phyloP scores from a whole-genome alignment of 2,888 invertebrate genomes.

The Liopterus haemorrhoidalis region DNA sequence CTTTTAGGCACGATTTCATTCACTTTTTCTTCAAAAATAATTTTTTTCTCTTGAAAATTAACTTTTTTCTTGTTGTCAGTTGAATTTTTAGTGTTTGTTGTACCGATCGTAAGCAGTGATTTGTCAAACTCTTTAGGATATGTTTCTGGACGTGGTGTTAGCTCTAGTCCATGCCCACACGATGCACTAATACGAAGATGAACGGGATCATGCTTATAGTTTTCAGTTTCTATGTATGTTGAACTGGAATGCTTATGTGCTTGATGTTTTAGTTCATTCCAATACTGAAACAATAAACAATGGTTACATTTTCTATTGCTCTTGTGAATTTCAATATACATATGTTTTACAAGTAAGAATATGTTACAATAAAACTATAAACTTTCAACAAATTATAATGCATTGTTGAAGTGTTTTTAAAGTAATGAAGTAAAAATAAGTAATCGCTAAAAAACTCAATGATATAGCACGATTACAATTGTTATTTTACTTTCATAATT shows the following conservation, averaged over 20 bases:
- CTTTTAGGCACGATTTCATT: conserved; percentile 4
- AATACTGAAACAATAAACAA: conserved; percentile 61
- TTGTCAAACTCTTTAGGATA: conserved; percentile 23
- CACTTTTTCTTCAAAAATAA: conserved; percentile 13
- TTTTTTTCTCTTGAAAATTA: conserved; percentile 39
- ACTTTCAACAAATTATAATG: too few species aligned
- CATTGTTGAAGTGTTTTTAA: too few species aligned
- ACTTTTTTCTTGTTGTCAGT: conserved; percentile 40
- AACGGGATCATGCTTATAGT: conserved; percentile 46
- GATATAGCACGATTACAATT: too few species aligned
- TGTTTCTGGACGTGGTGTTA: conserved; percentile 62
- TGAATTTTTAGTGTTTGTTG: conserved; percentile 6
- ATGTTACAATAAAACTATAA: too few species aligned
- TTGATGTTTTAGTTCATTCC: conserved; percentile 64
- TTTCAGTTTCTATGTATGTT: conserved; percentile 40
- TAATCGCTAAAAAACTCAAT: too few species aligned
- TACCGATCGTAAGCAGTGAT: conserved; percentile 11
- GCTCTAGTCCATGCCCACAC: conserved; percentile 68
- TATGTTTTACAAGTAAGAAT: too few species aligned
- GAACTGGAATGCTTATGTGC: conserved; percentile 45
- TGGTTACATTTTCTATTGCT: too few species aligned
- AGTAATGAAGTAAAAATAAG: too few species aligned
- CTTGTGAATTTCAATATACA: too few species aligned
- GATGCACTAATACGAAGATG: conserved; percentile 70
- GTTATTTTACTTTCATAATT: too few species aligned